Evolutionary conservation across 2,797 vertebrate genomes (phyloP), one percentile per base, ranked within the genome.

Genomic region (Apodemus agrarius): DNA sequence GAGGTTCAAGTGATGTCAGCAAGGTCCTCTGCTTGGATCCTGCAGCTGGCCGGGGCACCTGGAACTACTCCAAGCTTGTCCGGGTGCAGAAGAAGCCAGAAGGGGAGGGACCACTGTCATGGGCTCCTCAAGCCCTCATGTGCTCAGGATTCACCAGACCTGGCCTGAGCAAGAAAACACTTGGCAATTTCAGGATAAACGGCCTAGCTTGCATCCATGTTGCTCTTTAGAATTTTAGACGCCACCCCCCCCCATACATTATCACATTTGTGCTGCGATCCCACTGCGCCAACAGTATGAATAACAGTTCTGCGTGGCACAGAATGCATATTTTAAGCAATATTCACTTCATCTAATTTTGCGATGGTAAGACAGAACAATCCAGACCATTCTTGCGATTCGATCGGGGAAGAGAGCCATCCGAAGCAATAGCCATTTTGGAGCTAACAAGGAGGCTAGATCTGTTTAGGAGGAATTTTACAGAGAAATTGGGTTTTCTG

Each of bases 401-500:
- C 43, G 90, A 85, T 95, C 96, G 87, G 72, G 76, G 63, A 92
- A 88, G 75, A 97, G 81, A 82, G 80, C 65, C 81, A 97, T 96
- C 91, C 96, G 96, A 89, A 96, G 93, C 91, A 84, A 91, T 93
- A 90, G 96, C 89, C 95, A 67, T 97, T 93, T 91, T 95, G 91
- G 89, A 95, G 89, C 95, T 98, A 96, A 96, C 89, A 96, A 95
- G 96, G 82, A 95, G 86, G 61, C 94, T 87, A 65, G 82, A 93
- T 97, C 86, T 96, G 78, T 94, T 97, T 90, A 94, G 78, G 83
- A 93, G 81, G 84, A 93, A 98, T 97, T 95, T 97, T 89, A 93
- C 76, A 90, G 86, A 95, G 92, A 96, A 97, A 97, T 94, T 89
- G 95, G 96, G 81, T 91, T 92, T 95, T 96, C 89, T 79, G 29